Percentiles rank a stretch among this genome's conserved stretches.
phyloP scores from a whole-genome alignment of 2,797 vertebrate species.

The Spheniscus humboldti region DNA sequence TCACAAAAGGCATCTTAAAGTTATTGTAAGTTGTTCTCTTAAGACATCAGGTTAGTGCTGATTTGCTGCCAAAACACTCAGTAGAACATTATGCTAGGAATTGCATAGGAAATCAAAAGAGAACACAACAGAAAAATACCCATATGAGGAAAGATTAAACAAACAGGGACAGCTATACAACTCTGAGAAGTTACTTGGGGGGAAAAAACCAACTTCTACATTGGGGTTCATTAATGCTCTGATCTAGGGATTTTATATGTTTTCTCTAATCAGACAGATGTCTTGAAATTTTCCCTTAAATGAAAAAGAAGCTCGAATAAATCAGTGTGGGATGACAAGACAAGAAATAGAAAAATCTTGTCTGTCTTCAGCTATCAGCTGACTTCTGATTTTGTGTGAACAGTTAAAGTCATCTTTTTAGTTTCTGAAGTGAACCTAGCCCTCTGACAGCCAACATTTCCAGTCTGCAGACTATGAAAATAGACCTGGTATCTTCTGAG shows the following conservation, averaged over 20 bases:
- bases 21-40: conserved; percentile 17
- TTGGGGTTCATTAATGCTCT: background rate
- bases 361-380: background rate
- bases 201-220: rapidly evolving
- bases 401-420: background rate
- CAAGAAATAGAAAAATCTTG: background rate
- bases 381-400: background rate
- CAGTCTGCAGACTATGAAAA: background rate
- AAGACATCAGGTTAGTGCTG: conserved; percentile 21
- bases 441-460: background rate
- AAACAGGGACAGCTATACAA: background rate
- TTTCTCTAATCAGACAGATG: background rate
- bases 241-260: background rate
- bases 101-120: background rate
- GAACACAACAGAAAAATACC: conserved; percentile 2
- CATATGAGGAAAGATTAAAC: background rate
- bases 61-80: conserved; percentile 44
- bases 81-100: conserved; percentile 12
- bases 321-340: background rate
- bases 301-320: background rate
- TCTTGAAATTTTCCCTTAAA: background rate
- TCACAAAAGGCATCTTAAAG: conserved; percentile 3
- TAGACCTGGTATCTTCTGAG: background rate
- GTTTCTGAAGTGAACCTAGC: background rate
- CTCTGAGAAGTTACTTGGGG: background rate